Conservation (phyloP, 23 tunicate species). For the Styela plicata region DNA sequence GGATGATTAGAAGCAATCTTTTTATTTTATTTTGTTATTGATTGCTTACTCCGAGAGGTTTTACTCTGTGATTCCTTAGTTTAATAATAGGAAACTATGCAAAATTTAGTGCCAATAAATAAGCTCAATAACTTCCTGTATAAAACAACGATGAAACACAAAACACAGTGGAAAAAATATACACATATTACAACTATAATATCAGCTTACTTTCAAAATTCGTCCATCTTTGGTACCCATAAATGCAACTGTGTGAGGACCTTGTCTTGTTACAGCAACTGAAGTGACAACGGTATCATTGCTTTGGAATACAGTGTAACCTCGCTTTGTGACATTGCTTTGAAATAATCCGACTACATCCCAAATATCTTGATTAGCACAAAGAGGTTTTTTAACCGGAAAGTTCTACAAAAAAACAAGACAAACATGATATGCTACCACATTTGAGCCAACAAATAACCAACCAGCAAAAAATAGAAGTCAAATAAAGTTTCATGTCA, state of each 20-base stretch:
- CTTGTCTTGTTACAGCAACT: conserved; percentile 40
- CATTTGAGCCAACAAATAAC: not conserved
- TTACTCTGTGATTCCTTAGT: too few relatives aligned
- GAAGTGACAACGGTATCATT: conserved; percentile 45
- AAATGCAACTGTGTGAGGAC: conserved; percentile 61
- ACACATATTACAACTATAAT: too few relatives aligned
- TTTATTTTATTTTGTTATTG: too few relatives aligned
- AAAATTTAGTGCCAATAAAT: too few relatives aligned
- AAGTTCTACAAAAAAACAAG: conserved; percentile 36
- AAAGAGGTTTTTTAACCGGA: conserved; percentile 32
- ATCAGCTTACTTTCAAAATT: conserved; percentile 42
- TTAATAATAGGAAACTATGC: too few relatives aligned
- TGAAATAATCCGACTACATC: conserved; percentile 43
- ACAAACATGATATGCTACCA: not conserved
- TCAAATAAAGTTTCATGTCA: too few relatives aligned
- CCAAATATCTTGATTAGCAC: conserved; percentile 41
- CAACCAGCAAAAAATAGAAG: too few relatives aligned
- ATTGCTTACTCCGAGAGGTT: too few relatives aligned
- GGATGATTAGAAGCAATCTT: too few relatives aligned
- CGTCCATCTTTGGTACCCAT: conserved; percentile 70
- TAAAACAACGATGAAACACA: too few relatives aligned
- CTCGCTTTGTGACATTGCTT: conserved; percentile 5
- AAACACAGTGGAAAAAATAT: too few relatives aligned
- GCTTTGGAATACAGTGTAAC: conserved; percentile 38
- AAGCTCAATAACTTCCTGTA: too few relatives aligned